Conservation (phyloP, 2,113 vertebrate species). For the Prunella fulvescens region DNA sequence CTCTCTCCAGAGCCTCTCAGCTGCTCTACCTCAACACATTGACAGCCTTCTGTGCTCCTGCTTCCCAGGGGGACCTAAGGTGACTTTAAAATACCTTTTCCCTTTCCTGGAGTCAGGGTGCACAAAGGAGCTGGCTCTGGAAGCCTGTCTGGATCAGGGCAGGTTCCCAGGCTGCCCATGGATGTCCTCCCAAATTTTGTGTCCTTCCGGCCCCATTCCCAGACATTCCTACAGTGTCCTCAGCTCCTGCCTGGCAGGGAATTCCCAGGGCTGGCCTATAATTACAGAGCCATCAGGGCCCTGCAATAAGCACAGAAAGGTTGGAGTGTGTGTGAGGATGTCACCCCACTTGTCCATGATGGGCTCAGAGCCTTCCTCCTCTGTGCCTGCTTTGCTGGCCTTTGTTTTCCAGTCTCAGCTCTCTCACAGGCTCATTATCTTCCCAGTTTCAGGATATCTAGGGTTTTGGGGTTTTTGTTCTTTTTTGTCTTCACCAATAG, state of each 20-base stretch:
- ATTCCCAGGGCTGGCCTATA: not conserved
- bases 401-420: not conserved
- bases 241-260: not conserved
- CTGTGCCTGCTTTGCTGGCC: not conserved
- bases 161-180: not conserved
- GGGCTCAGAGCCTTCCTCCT: not conserved
- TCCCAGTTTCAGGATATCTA: not conserved
- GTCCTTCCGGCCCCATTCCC: fast-evolving
- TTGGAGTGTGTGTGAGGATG: not conserved
- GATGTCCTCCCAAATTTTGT: fast-evolving
- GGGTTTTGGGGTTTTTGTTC: not conserved
- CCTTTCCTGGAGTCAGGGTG: not conserved
- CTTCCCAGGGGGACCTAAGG: constrained; percentile 51
- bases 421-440: not conserved
- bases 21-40: constrained; percentile 63
- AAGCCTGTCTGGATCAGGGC: not conserved
- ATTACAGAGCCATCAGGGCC: not conserved
- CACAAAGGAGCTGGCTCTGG: not conserved
- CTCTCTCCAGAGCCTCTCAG: constrained; percentile 63
- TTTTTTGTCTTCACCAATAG: not conserved
- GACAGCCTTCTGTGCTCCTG: constrained; percentile 63
- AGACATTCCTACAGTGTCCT: not conserved
- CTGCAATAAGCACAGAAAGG: not conserved
- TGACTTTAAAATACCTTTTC: constrained; percentile 58
- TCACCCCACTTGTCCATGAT: not conserved